A percentile compares a stretch with the other conserved stretches of the same genome.
These are phyloP conservation scores for Pseudomyrmex cubaensis DNA, from an alignment of 1,140 invertebrate genomes.

Conservation along the genomic window DNA sequence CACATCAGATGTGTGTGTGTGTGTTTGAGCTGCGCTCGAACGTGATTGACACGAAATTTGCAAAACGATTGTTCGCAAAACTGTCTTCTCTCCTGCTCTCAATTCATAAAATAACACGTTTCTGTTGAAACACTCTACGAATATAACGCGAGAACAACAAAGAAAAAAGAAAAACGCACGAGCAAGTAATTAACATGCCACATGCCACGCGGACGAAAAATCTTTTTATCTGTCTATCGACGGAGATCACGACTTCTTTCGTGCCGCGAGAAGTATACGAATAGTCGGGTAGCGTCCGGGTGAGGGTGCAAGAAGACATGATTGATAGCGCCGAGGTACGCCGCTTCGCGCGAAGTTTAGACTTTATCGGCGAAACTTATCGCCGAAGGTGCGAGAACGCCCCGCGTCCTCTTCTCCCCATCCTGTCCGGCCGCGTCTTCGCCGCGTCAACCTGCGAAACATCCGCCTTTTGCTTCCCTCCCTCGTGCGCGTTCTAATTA, in stretches of 20 bases:
- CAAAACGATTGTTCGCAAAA: too few species aligned
- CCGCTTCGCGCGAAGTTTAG: conserved; percentile 65
- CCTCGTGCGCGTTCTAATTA: conserved; percentile 67
- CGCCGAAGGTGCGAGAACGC: conserved; percentile 45
- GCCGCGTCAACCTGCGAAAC: conserved; percentile 57
- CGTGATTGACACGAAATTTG: not conserved
- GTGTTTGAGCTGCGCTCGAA: not conserved
- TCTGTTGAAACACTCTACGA: too few species aligned
- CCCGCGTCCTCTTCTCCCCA: conserved; percentile 42
- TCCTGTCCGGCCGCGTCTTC: conserved; percentile 41
- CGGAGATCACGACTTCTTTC: conserved; percentile 23
- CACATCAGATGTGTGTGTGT: not conserved
- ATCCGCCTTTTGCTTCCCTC: conserved; percentile 62
- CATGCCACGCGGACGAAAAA: not conserved
- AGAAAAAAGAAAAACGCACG: not conserved
- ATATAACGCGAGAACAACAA: not conserved
- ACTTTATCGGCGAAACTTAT: conserved; percentile 77
- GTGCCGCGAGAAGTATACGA: conserved; percentile 9
- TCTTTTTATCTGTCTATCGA: conserved; percentile 26
- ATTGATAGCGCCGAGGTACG: conserved; percentile 71
- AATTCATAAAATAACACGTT: too few species aligned
- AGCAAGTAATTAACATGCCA: conserved; percentile 16
- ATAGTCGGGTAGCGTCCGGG: conserved; percentile 28
- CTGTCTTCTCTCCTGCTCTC: too few species aligned
- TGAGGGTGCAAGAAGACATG: conserved; percentile 56